Base-by-base conservation (phyloP, 2,888 invertebrate genomes). In the Unio pictorum region DNA sequence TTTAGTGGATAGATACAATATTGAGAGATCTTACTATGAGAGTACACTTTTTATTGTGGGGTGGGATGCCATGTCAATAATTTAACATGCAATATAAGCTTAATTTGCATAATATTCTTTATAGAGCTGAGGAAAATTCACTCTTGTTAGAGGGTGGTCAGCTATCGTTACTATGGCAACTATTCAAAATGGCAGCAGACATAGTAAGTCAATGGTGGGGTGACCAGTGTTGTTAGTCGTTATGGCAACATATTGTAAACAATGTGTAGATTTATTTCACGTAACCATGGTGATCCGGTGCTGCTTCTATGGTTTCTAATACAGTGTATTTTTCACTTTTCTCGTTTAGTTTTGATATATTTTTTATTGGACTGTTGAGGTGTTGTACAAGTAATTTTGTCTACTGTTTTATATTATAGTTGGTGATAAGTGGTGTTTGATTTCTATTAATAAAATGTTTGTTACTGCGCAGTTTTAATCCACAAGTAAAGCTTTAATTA, bases 211-310 rank as follows among this genome's bases (percentile, higher is more conserved):
- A 57, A 68, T 75, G 71, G 73, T 67, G 73, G 76, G 73, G 69
- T 75, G 73, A 73, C 60, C 34, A 69, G 72, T 75, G 79, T 74
- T 77, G 77, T 77, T 75, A 74, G 76, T 80, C 75, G 78, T 78
- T 68, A 74, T 78, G 77, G 75, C 74, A 76, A 78, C 73, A 78
- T 78, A 75, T 76, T 79, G 79, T 79, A 75, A 67, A 70, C 66
- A 73, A 66, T 80, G 76, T 80, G 80, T 76, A 76, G 76, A 74
- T 78, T 78, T 80, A 76, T 79, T 79, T 74, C 74, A 78, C 75
- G 78, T 78, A 72, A 66, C 67, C 63, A 59, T 71, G 71, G 74
- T 75, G 72, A 66, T 34, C 55, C 61, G 71, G 70, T 68, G 73
- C 67, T 69, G 74, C 74, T 74, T 74, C 64, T 68, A 73, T 74